Evolutionary conservation across 2,888 invertebrate genomes (phyloP), one percentile per base, ranked within the genome.

Genomic region (Augochlorella aurata): DNA sequence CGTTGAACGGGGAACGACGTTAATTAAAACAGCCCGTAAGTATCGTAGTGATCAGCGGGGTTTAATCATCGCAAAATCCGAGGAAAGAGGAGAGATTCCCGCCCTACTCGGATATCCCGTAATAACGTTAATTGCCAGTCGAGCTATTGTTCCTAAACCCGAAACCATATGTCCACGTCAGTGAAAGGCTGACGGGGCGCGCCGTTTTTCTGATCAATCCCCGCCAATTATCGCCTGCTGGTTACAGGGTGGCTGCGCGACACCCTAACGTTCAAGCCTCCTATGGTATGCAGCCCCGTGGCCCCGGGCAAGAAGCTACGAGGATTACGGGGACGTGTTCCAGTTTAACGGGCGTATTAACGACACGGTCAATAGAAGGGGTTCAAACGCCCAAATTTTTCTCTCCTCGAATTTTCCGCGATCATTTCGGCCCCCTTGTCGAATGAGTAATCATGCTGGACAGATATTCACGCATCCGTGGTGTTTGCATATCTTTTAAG

Each of bases 261-360:
- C 78, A 79, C 74, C 83, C 79, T 73, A 75, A 72, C 69, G 29
- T 70, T 71, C 69, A 54, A 50, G 76, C 63, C 63, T 82, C 21
- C 66, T 52, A 45, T 68, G 54, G 50, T 65, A 72, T 81, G 70
- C 61, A 74, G 79, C 69, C 44, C n/a, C 63, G 29, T 29, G 2
- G 29, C 29, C 29, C 29, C 29, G 45, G 52, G 83, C 79, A 84
- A 85, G 82, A 77, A 79, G 83, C 79, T 79, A 81, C 87, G 80
- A 74, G 70, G 83, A 87, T 87, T 84, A 84, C 79, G 68, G 47
- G 74, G 74, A 66, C 68, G 77, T 79, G 81, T 81, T 83, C 71
- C 80, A 80, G 71, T 63, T 58, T 85, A 88, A 82, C 84, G 81
- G 73, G 68, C 75, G 79, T 68, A 88, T 88, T 86, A 72, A 74